Evolutionary conservation across 2,113 vertebrate genomes (phyloP).

Genomic region (human (Homo sapiens)): GRCh38 chr2:181710501-181711000

Average conservation of each 20-base stretch:
- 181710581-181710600: neutral
- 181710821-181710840: neutral
- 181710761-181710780: neutral
- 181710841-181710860: neutral
- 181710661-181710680: neutral
- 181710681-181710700: neutral
- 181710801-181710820: neutral
- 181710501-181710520: neutral
- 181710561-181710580: neutral
- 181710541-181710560: neutral
- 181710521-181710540: neutral
- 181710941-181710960: neutral
- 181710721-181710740: slow-evolving; percentile 14
- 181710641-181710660: neutral
- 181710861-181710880: neutral
- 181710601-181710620: neutral
- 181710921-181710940: neutral
- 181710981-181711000: neutral
- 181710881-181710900: neutral
- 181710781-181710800: slow-evolving; percentile 14
- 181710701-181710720: neutral
- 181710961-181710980: neutral
- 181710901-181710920: neutral
- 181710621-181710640: neutral
- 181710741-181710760: slow-evolving; percentile 27